Percentiles rank a stretch among this genome's conserved stretches.
Conservation (phyloP, 2,113 vertebrate genomes). For the Propithecus coquereli region DNA sequence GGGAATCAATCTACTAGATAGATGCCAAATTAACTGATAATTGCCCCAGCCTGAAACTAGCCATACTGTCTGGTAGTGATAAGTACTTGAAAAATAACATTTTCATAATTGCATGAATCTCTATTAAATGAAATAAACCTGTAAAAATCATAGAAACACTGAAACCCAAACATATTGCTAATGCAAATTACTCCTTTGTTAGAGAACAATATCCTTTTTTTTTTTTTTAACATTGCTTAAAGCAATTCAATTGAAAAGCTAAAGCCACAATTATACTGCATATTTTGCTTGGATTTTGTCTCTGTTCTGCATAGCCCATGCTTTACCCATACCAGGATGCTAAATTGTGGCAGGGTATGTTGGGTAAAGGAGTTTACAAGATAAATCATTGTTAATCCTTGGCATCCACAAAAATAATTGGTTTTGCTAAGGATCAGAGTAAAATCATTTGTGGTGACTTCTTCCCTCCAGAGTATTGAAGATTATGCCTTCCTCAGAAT, state of each 20-base stretch:
- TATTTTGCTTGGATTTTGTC: not conserved
- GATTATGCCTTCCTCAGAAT: not conserved
- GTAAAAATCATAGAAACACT: constrained; percentile 33
- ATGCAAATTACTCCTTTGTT: constrained; percentile 55
- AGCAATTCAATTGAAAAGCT: constrained; percentile 39
- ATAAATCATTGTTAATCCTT: constrained; percentile 1
- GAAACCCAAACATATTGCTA: constrained; percentile 34
- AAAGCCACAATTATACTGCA: constrained; percentile 25
- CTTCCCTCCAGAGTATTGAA: not conserved
- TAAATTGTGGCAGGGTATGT: not conserved
- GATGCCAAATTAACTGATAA: constrained; percentile 67
- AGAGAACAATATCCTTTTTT: constrained; percentile 10
- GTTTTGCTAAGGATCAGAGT: not conserved
- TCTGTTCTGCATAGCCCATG: not conserved
- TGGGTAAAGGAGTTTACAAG: not conserved
- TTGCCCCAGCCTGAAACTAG: constrained; percentile 36
- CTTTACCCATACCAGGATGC: not conserved
- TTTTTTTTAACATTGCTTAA: constrained; percentile 19
- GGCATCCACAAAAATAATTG: not conserved
- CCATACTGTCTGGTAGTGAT: constrained; percentile 50
- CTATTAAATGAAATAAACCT: constrained; percentile 58
- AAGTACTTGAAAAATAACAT: constrained; percentile 64
- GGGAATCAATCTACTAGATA: constrained; percentile 36
- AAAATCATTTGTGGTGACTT: not conserved
- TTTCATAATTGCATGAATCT: constrained; percentile 61